Conservation (phyloP, 2,888 invertebrate genomes). For the Tubulanus polymorphus region DNA sequence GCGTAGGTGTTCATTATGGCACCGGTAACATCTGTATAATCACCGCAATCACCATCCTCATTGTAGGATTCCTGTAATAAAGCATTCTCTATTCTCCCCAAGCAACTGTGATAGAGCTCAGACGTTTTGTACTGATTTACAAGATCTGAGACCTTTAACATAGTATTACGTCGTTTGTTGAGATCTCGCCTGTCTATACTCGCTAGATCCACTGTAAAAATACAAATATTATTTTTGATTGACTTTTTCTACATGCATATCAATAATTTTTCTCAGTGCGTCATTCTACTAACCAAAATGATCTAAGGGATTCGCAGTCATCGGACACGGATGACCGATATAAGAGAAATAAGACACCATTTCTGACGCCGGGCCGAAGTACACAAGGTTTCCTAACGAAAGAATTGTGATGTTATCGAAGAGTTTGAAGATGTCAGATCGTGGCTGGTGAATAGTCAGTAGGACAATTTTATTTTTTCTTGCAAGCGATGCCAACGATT, state of each 20-base stretch:
- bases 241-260: too few relatives aligned
- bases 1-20: neutral
- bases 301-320: constrained; percentile 93
- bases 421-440: constrained; percentile 36
- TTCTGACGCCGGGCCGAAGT: constrained; percentile 63
- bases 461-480: constrained; percentile 60
- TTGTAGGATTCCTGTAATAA: neutral
- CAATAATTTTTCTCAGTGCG: too few relatives aligned
- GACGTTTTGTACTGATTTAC: constrained; percentile 26
- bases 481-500: constrained; percentile 30
- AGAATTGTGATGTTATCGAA: constrained; percentile 35
- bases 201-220: constrained; percentile 29
- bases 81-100: neutral
- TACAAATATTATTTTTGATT: too few relatives aligned
- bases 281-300: constrained; percentile 64
- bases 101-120: neutral
- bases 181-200: constrained; percentile 31
- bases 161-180: constrained; percentile 25
- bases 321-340: constrained; percentile 94
- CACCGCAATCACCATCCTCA: too few relatives aligned
- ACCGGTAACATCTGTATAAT: too few relatives aligned
- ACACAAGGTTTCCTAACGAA: constrained; percentile 65
- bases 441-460: constrained; percentile 68
- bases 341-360: constrained; percentile 91
- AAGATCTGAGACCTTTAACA: constrained; percentile 26